Evolutionary conservation across 2,113 vertebrate species (phyloP), one percentile per base, ranked within the genome.

Genomic region (Oncorhynchus clarkii): DNA sequence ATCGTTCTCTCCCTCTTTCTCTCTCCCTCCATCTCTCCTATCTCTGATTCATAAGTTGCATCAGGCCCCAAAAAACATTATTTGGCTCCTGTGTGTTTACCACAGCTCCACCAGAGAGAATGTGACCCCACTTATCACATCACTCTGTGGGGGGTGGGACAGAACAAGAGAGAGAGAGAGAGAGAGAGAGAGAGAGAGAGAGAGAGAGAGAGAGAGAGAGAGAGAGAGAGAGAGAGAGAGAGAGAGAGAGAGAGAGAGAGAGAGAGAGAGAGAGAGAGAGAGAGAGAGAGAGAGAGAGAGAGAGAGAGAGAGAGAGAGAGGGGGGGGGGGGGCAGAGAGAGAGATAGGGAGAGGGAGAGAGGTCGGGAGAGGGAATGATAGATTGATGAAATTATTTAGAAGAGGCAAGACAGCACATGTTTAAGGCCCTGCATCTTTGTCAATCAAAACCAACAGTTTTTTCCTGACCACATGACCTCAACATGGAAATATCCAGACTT

Each of bases 1-100:
- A 51, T 27, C 70, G 81, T 69, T 79, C 68, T 71, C 84, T 82
- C 73, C 60, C 76, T 75, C 85, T 84, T 18, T 83, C 70, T 83
- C 72, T 79, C 68, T 71, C 84, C 80, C 73, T 49, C 60, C 75
- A 39, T 29, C 31, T 6, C 68, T 29, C 57, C 31, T 76, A 72
- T 80, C 74, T 80, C 68, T 83, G 79, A 85, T 81, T 88, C 84
- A 77, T 82, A 84, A 75, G 86, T 79, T 26, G 72, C 77, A 84
- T 77, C 83, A 75, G 85, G 83, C 88, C 85, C 88, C 81, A 81
- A 89, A 91, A 82, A 90, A 90, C 89, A 89, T 78, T 90, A 85
- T 91, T 90, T 89, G 88, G 83, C 85, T 18, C 49, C 74, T 80
- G 84, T 79, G 77, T 81, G 76, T 87, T 87, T 85, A 90, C 88